Percentiles rank a stretch among this genome's conserved stretches.
These are phyloP conservation scores for Trissonchulus sp. DNA, from an alignment of 2,888 invertebrate genomes.

Conservation along the genomic window DNA sequence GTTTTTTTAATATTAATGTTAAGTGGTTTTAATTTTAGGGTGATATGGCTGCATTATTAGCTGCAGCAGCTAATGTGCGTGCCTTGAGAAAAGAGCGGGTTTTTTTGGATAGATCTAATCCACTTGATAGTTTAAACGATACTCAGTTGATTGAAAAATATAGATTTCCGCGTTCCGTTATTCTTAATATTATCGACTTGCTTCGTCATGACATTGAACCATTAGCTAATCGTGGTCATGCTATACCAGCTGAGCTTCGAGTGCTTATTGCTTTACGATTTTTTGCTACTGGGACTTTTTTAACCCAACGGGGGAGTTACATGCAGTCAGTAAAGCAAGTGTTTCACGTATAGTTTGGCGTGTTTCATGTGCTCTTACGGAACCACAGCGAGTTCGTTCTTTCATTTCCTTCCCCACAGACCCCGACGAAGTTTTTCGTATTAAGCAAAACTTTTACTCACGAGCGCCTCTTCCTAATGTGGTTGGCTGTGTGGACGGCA, in stretches of 20 bases:
- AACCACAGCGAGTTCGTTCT: background rate
- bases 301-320: background rate
- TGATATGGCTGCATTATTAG: background rate
- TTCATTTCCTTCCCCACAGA: background rate
- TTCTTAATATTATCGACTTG: background rate
- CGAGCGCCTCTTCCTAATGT: constrained; percentile 37
- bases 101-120: background rate
- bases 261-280: constrained; percentile 2
- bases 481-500: constrained; percentile 41
- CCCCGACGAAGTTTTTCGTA: background rate
- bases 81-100: background rate
- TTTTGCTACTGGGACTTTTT: constrained; percentile 11
- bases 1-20: too few relatives aligned
- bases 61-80: background rate
- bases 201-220: background rate
- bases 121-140: background rate
- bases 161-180: constrained; percentile 1
- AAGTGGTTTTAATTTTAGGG: too few relatives aligned
- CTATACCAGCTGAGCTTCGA: constrained; percentile 1
- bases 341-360: background rate
- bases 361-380: background rate
- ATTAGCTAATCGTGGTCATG: background rate
- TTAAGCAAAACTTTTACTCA: background rate
- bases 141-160: constrained; percentile 8
- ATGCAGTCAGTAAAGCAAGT: background rate